Percentiles rank a stretch among this genome's conserved stretches.
Evolutionary conservation across 2,113 vertebrate genomes (phyloP).

Genomic region (Pelmatolapia mariae): DNA sequence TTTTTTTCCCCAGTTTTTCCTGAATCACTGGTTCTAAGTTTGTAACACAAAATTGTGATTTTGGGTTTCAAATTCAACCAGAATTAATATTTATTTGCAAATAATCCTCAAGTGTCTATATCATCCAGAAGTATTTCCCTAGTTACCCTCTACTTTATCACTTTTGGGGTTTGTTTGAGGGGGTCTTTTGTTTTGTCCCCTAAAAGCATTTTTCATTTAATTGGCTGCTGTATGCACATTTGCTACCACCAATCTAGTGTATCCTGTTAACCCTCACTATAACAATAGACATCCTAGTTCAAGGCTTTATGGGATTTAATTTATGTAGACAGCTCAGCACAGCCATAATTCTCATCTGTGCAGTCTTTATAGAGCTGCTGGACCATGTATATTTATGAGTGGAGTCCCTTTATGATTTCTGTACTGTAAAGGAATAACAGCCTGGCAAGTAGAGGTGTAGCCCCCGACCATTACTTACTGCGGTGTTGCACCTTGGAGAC

Average conservation of each 20-base stretch:
- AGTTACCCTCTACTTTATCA: not conserved
- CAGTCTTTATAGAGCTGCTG: slow-evolving; percentile 27
- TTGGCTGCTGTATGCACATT: not conserved
- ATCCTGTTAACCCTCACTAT: not conserved
- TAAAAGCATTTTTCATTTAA: not conserved
- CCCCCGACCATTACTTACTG: slow-evolving; percentile 63
- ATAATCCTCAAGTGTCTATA: not conserved
- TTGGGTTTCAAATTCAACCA: not conserved
- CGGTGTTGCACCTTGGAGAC: slow-evolving; percentile 52
- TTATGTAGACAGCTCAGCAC: slow-evolving; percentile 3
- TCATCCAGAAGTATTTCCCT: not conserved
- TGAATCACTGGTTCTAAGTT: not conserved
- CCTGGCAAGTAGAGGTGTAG: slow-evolving; percentile 34
- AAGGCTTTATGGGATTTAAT: slow-evolving; percentile 33
- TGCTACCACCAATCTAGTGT: not conserved
- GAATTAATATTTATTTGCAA: not conserved
- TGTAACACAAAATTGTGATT: not conserved
- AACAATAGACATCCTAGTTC: slow-evolving; percentile 49
- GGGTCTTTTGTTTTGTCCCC: not conserved
- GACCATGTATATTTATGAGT: slow-evolving; percentile 51
- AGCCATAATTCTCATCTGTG: slow-evolving; percentile 40
- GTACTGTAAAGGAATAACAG: slow-evolving; percentile 58
- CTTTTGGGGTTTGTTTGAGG: not conserved
- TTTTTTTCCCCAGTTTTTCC: fast-evolving
- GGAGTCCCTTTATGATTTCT: slow-evolving; percentile 50